Conservation (phyloP, 2,113 vertebrate species). For the Burhinus bistriatus region DNA sequence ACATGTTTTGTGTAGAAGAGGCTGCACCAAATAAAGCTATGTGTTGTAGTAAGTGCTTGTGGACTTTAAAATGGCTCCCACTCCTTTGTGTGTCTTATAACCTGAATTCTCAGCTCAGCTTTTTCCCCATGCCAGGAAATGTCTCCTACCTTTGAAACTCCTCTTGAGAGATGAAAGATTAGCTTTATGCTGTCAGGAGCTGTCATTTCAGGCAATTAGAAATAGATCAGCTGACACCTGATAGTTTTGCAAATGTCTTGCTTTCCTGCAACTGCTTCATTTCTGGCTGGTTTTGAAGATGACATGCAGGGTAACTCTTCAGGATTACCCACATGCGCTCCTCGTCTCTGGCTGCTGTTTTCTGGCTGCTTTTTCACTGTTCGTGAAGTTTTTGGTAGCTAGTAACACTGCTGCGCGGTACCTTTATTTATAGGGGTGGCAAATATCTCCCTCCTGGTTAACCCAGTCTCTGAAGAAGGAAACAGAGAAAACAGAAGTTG, state of each 20-base stretch:
- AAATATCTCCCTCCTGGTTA: background rate
- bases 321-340: background rate
- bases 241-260: background rate
- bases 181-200: background rate
- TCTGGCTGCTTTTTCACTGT: background rate
- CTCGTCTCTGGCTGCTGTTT: background rate
- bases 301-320: background rate
- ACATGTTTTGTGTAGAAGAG: background rate
- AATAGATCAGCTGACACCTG: background rate
- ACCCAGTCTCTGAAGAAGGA: background rate
- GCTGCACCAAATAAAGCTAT: conserved; percentile 14
- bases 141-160: background rate
- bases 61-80: conserved; percentile 43
- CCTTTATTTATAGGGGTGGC: background rate
- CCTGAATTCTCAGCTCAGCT: conserved; percentile 1
- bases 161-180: conserved; percentile 5
- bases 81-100: background rate
- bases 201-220: conserved; percentile 37
- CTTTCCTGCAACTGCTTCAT: background rate
- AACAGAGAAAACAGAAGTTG: background rate
- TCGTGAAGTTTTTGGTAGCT: background rate
- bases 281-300: conserved; percentile 9
- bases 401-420: background rate
- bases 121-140: background rate
- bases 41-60: background rate